A percentile compares a stretch with the other conserved stretches of the same genome.
These are phyloP conservation scores for Gallinago paraguaiae DNA, from an alignment of 2,113 vertebrate genomes.

Conservation along the genomic window DNA sequence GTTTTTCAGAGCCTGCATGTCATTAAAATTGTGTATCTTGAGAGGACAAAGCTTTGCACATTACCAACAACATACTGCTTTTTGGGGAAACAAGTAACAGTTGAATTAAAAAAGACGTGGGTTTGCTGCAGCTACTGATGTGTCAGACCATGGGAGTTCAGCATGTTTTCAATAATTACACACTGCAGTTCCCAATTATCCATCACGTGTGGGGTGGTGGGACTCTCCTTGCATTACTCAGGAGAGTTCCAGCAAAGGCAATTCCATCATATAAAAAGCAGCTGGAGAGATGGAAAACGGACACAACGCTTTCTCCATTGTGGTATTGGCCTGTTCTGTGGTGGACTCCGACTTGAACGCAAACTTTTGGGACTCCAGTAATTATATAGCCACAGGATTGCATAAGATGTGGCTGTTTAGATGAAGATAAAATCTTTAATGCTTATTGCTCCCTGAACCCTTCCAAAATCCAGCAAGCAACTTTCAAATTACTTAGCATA, in stretches of 20 bases:
- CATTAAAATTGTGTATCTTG: neutral
- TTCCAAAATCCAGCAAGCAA: neutral
- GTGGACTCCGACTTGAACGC: neutral
- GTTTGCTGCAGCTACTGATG: neutral
- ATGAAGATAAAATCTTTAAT: neutral
- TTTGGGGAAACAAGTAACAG: neutral
- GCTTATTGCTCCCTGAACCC: accelerated
- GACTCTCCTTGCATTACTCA: neutral
- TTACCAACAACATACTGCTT: neutral
- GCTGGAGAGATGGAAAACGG: neutral
- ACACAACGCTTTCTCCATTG: accelerated
- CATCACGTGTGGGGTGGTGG: neutral
- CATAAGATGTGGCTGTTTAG: accelerated
- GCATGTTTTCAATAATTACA: neutral
- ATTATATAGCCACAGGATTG: too few relatives aligned
- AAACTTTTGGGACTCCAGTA: neutral
- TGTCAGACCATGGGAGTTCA: neutral
- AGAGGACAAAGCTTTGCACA: neutral
- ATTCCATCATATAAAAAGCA: neutral
- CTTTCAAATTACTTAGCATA: neutral
- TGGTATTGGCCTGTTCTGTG: neutral
- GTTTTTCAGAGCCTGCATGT: neutral
- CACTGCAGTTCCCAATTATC: neutral
- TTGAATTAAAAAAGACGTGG: neutral
- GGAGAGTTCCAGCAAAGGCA: neutral